Conservation (phyloP, 2,888 invertebrate species). For the Sinhomidia bicolor region DNA sequence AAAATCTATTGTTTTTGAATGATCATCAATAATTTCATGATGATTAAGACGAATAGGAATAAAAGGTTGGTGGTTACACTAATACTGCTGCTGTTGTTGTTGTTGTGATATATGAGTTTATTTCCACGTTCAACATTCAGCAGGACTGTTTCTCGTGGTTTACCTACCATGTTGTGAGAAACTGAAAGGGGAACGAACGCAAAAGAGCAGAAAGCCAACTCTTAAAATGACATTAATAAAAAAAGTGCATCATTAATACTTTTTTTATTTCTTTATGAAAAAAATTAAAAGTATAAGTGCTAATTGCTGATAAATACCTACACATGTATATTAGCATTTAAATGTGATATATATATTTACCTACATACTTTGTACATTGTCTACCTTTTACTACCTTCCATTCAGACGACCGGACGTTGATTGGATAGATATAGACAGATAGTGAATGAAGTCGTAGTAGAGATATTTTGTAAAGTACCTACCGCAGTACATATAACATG, state of each 20-base stretch:
- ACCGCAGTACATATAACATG: too few relatives aligned
- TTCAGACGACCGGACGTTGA: constrained; percentile 20
- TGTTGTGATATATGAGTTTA: background rate
- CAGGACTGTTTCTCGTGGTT: background rate
- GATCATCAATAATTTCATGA: constrained; percentile 43
- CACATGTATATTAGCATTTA: background rate
- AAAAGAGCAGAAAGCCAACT: constrained; percentile 6
- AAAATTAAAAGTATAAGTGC: constrained; percentile 12
- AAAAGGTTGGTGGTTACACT: background rate
- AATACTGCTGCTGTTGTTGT: background rate
- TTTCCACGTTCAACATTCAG: background rate
- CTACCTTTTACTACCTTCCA: background rate
- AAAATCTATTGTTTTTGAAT: constrained; percentile 24
- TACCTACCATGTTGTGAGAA: background rate
- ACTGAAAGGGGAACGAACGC: constrained; percentile 32
- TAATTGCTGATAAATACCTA: constrained; percentile 52
- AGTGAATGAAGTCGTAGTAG: background rate
- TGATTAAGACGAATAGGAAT: background rate
- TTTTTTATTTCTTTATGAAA: background rate
- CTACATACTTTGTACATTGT: background rate
- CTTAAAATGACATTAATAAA: constrained; percentile 14
- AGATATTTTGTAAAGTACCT: background rate
- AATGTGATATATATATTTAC: too few relatives aligned
- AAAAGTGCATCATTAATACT: constrained; percentile 27
- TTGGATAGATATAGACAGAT: background rate